phyloP scores from a whole-genome alignment of 1,140 invertebrate species.

The Drosophila trapezifrons region DNA sequence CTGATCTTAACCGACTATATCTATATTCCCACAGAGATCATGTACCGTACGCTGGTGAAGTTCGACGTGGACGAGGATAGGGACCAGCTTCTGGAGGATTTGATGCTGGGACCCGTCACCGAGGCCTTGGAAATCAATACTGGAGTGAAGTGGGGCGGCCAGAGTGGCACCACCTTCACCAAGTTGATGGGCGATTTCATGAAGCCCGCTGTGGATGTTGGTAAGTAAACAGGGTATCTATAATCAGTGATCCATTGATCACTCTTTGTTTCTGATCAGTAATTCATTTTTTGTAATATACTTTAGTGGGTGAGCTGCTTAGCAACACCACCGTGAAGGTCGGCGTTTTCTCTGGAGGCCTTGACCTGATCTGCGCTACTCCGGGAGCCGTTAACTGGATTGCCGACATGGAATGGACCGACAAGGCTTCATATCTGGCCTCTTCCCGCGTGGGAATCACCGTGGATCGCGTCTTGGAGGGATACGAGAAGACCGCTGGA shows the following conservation, averaged over 20 bases:
- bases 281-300: slow-evolving; percentile 84
- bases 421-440: slow-evolving; percentile 85
- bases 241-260: background rate
- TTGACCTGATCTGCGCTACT: slow-evolving; percentile 90
- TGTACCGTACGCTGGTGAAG: slow-evolving; percentile 79
- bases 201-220: slow-evolving; percentile 90
- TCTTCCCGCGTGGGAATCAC: slow-evolving; percentile 85
- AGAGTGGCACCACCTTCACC: slow-evolving; percentile 87
- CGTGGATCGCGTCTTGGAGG: slow-evolving; percentile 86
- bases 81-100: slow-evolving; percentile 82
- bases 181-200: slow-evolving; percentile 90
- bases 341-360: slow-evolving; percentile 83
- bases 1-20: background rate
- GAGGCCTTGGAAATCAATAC: slow-evolving; percentile 87
- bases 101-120: slow-evolving; percentile 91
- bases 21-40: slow-evolving; percentile 50
- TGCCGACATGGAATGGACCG: slow-evolving; percentile 87
- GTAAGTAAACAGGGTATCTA: slow-evolving; percentile 79
- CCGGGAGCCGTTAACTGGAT: slow-evolving; percentile 89
- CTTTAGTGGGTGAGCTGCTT: slow-evolving; percentile 88
- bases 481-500: slow-evolving; percentile 87
- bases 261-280: background rate
- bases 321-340: slow-evolving; percentile 86
- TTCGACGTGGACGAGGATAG: slow-evolving; percentile 74
- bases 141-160: slow-evolving; percentile 87